Base-by-base conservation (phyloP, 2,888 invertebrate species). In the Dexiosoma caninum region DNA sequence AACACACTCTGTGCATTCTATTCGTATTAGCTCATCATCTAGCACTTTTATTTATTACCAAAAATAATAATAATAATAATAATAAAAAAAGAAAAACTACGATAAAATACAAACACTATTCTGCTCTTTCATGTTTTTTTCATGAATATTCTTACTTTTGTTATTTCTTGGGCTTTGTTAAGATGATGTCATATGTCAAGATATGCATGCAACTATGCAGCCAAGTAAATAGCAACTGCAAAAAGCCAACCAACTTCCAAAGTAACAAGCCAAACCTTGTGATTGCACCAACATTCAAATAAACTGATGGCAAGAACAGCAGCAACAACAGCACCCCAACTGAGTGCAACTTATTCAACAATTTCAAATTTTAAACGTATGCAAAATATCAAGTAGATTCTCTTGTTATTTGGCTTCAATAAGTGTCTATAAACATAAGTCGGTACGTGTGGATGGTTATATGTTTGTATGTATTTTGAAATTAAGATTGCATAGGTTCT, bases 161-260 rank as follows among this genome's bases (percentile, higher is more conserved):
- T n/a, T 37, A 23, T 67, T 23, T 42, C 42, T 46, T 55, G 5
- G 27, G 0, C 37, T 55, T 51, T 69, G 19, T 62, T 59, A 32
- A 55, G 37, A 79, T 79, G 79, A 75, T 75, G 79, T 79, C 79
- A 79, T 79, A 44, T 60, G 70, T 53, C 62, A 74, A 49, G 71
- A 46, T 69, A 51, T 51, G 49, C 49, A 59, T 57, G 71, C 66
- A 74, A 35, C 40, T n/a, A 66, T 51, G 66, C 66, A 67, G 16
- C 27, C 1, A 16, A 66, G 12, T 49, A 40, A 57, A 35, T 46
- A 42, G 9, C 19, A 27, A 44, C 49, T 64, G 10, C 27, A 37
- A 55, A 14, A 37, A 40, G 10, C 16, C 35, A 64, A 57, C 4
- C 10, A 74, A 30, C 40, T 51, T 7, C 16, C 27, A 40, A 37